Conservation (phyloP, 92 coral and sea anemone species). For the Porites lobata region DNA sequence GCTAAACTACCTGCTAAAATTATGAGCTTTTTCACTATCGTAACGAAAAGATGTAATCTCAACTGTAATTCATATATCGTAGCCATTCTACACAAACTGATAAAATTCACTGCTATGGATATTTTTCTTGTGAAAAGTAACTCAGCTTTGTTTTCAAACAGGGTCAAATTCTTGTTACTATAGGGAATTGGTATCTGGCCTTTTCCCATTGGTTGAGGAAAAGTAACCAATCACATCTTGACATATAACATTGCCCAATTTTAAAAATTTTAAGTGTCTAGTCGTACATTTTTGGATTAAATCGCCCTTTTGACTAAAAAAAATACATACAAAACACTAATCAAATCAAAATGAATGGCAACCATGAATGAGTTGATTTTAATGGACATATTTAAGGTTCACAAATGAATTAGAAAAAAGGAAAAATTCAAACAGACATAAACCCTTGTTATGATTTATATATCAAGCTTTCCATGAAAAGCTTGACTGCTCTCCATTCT, state of each 20-base stretch:
- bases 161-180: not conserved
- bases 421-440: not conserved
- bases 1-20: not conserved
- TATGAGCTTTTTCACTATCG: not conserved
- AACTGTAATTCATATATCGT: not conserved
- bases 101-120: not conserved
- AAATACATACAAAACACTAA: no score
- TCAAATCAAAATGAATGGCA: no score
- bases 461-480: no score
- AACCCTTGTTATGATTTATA: no score
- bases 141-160: not conserved
- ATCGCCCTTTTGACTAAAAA: not conserved
- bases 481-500: no score
- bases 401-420: not conserved
- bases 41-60: not conserved
- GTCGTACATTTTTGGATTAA: not conserved
- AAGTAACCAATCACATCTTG: slow-evolving; percentile 61
- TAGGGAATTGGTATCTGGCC: slow-evolving; percentile 7
- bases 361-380: not conserved
- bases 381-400: not conserved
- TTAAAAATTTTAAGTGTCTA: not conserved
- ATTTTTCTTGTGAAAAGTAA: not conserved
- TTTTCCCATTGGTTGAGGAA: slow-evolving; percentile 18
- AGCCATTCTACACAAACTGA: not conserved
- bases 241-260: slow-evolving; percentile 51